Base-by-base conservation (phyloP, 2,888 invertebrate genomes). In the Catocala nupta region DNA sequence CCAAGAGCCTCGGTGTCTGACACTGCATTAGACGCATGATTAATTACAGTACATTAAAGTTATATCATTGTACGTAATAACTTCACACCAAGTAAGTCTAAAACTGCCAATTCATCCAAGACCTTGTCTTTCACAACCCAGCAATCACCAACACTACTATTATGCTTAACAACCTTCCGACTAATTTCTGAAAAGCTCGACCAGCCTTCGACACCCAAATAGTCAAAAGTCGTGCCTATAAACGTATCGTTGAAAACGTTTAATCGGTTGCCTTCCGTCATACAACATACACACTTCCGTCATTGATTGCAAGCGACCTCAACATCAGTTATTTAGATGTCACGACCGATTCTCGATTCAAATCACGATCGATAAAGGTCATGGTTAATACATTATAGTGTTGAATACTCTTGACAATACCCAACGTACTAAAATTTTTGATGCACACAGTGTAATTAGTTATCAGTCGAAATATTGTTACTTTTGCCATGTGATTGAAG, bases 281-380 rank as follows among this genome's bases (percentile, higher is more conserved):
- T 86, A 74, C 82, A 77, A 76, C 71, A 62, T 72, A 75, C 65
- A 57, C 64, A 88, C 90, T 93, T 93, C 92, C 92, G 92, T 90
- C 91, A 91, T 89, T 90, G 90, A 90, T 90, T 90, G 84, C 85
- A 77, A 53, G 77, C 83, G 90, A 87, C 92, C 91, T 91, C 89
- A 89, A 75, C 80, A 81, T 81, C 84, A 81, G 84, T 86, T 89
- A 90, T 89, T 91, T 89, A 90, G 92, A 91, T 92, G 92, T 92
- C 93, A 92, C 92, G 93, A 92, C 78, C 82, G 81, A 83, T 83
- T 82, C 84, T 82, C 82, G 79, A 77, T 71, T 84, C 76, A 70
- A 83, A 86, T 89, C 93, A 92, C 92, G 91, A 91, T 66, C 78
- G 61, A 64, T 74, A 93, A 93, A 93, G 92, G 90, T 92, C 93